Evolutionary conservation across 37 sponge, comb jelly and placozoan genomes (phyloP).

Genomic region (Beroe forskalii): DNA sequence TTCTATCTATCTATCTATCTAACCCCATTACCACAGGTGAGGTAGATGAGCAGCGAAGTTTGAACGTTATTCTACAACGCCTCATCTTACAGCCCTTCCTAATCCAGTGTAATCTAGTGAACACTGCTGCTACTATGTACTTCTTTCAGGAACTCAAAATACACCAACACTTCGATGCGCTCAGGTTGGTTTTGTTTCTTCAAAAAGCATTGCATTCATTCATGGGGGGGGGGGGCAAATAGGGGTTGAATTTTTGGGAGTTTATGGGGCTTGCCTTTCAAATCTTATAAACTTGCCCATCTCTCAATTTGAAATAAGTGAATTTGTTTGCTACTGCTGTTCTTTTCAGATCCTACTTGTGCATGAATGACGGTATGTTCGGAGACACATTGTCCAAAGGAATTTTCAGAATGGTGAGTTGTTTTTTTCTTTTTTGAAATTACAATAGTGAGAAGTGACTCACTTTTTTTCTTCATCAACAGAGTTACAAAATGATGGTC

Average conservation of each 20-base stretch:
- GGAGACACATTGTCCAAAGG: constrained; percentile 52
- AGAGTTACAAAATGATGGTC: too few relatives aligned
- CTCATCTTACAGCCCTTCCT: constrained; percentile 22
- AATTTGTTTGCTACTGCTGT: too few relatives aligned
- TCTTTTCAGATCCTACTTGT: constrained; percentile 16
- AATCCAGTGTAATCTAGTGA: background rate
- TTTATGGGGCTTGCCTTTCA: too few relatives aligned
- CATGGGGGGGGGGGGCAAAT: too few relatives aligned
- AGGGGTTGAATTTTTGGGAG: too few relatives aligned
- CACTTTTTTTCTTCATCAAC: too few relatives aligned
- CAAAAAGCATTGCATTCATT: too few relatives aligned
- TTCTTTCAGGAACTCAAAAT: constrained; percentile 22
- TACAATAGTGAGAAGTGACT: too few relatives aligned
- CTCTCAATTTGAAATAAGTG: too few relatives aligned
- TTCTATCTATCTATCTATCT: too few relatives aligned
- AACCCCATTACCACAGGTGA: background rate
- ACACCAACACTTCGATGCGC: background rate
- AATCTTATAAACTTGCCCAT: too few relatives aligned
- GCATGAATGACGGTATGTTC: constrained; percentile 64
- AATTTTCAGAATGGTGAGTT: constrained; percentile 28
- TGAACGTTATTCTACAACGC: background rate
- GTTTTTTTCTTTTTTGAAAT: too few relatives aligned
- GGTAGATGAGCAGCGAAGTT: background rate
- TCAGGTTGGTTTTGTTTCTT: constrained; percentile 13
- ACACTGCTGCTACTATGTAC: constrained; percentile 1